Percentiles rank a stretch among this genome's conserved stretches.
phyloP scores from a whole-genome alignment of 2,888 invertebrate genomes.

The Eupithecia insigniata region DNA sequence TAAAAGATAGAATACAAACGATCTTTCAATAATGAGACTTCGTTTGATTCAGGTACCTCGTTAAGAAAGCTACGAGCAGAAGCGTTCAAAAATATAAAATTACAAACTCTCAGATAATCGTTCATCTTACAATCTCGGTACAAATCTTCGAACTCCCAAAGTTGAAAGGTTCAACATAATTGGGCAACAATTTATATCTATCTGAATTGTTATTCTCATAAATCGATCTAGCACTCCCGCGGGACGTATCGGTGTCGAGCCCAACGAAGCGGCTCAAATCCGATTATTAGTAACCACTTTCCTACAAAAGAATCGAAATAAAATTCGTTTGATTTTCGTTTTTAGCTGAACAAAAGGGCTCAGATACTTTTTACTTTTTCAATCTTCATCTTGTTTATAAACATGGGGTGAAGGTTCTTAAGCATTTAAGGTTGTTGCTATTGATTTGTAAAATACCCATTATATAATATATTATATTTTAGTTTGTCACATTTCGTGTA shows the following conservation, averaged over 20 bases:
- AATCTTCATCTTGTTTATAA: slow-evolving; percentile 2
- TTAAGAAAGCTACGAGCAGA: neutral
- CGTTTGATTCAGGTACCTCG: neutral
- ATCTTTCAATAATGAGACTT: neutral
- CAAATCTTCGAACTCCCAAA: neutral
- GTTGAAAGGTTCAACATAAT: slow-evolving; percentile 20
- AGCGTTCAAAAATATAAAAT: neutral
- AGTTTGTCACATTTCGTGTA: neutral
- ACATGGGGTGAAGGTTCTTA: neutral
- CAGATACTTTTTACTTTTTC: slow-evolving; percentile 10
- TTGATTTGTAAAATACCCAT: neutral
- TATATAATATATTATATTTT: neutral
- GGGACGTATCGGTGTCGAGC: slow-evolving; percentile 30
- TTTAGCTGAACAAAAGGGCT: slow-evolving; percentile 13
- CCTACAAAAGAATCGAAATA: slow-evolving; percentile 26
- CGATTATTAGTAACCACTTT: slow-evolving; percentile 38
- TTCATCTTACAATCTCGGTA: slow-evolving; percentile 10
- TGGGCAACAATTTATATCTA: slow-evolving; percentile 28
- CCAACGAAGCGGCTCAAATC: slow-evolving; percentile 35
- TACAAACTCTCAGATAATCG: neutral
- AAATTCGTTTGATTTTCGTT: slow-evolving; percentile 21
- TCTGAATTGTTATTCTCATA: slow-evolving; percentile 30
- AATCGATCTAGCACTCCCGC: slow-evolving; percentile 34
- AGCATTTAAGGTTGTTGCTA: neutral
- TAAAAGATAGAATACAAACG: neutral